phyloP scores from a whole-genome alignment of 1,140 invertebrate genomes.

The Papilio xuthus region DNA sequence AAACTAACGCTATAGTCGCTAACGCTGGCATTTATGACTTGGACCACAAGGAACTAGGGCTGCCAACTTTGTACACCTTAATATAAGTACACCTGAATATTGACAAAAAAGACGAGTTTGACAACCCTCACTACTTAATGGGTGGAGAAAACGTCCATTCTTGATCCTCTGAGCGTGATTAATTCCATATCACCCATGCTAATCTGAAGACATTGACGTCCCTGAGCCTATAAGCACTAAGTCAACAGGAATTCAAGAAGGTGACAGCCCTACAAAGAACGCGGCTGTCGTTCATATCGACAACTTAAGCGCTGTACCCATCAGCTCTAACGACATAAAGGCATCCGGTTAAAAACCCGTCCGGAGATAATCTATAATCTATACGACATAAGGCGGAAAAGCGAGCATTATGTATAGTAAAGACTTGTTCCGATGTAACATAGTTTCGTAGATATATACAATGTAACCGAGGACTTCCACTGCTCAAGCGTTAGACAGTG shows the following conservation, averaged over 20 bases:
- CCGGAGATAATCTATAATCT: slow-evolving; percentile 25
- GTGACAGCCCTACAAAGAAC: neutral
- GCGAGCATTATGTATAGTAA: neutral
- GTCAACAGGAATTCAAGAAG: neutral
- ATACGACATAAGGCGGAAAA: slow-evolving; percentile 18
- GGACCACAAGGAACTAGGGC: neutral
- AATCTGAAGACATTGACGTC: neutral
- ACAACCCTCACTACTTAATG: no score
- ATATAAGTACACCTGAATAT: no score
- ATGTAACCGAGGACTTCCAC: no score
- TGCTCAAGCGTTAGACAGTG: neutral
- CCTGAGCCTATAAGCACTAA: no score
- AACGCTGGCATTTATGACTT: slow-evolving; percentile 5
- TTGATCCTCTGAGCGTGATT: no score
- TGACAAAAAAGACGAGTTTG: no score
- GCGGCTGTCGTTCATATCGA: neutral
- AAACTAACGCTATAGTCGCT: neutral
- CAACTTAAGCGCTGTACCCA: neutral
- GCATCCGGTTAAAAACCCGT: slow-evolving; percentile 32
- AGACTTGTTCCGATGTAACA: slow-evolving; percentile 18
- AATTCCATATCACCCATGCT: neutral
- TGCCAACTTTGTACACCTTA: neutral
- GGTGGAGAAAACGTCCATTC: no score
- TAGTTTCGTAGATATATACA: neutral
- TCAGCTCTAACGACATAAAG: slow-evolving; percentile 26